Conservation (phyloP, 2,113 vertebrate genomes). For the Rhinopomastus cyanomelas region DNA sequence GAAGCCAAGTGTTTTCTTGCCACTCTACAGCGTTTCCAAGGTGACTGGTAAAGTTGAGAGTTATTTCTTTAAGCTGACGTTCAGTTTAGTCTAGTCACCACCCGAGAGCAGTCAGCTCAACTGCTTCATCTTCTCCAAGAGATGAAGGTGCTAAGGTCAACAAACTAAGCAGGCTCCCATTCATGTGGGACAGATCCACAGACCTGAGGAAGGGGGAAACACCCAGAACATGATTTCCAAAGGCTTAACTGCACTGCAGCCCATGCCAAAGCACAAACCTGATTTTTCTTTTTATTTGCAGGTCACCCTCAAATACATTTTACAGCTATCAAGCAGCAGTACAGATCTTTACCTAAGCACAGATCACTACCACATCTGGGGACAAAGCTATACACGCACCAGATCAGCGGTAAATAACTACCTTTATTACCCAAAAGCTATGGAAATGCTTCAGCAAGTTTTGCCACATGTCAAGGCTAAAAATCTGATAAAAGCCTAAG, state of each 20-base stretch:
- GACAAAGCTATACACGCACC: constrained; percentile 16
- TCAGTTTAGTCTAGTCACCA: not conserved
- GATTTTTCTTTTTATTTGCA: not conserved
- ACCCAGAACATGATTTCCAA: not conserved
- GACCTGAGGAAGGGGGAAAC: not conserved
- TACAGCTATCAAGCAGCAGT: not conserved
- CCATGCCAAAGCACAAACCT: not conserved
- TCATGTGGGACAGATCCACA: not conserved
- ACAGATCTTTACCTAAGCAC: constrained; percentile 13
- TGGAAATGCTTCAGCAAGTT: constrained; percentile 14
- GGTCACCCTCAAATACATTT: constrained; percentile 28
- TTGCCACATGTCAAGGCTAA: not conserved
- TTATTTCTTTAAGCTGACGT: not conserved
- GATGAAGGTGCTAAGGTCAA: not conserved
- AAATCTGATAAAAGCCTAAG: not conserved
- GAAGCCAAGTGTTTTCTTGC: not conserved
- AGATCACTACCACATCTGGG: not conserved
- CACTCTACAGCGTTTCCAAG: not conserved
- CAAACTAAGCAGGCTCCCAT: not conserved
- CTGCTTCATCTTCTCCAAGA: not conserved
- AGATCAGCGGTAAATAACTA: not conserved
- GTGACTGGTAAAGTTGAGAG: not conserved
- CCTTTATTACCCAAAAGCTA: not conserved
- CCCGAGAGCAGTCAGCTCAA: not conserved
- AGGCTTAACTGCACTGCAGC: not conserved